Percentiles rank a stretch among this genome's conserved stretches.
phyloP scores from a whole-genome alignment of 2,888 invertebrate genomes.

The Acronicta aceris region DNA sequence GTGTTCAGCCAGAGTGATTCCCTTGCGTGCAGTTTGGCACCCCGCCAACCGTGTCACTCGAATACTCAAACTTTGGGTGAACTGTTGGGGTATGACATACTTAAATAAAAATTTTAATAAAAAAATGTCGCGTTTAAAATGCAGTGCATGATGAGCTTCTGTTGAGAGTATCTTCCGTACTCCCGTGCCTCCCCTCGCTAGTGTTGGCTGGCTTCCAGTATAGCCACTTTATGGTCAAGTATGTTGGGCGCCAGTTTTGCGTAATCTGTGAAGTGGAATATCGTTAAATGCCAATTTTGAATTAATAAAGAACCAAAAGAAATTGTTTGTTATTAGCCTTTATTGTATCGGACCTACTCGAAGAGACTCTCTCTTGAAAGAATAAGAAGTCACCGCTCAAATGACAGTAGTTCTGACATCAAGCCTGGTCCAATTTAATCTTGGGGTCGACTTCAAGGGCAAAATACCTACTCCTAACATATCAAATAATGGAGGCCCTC shows the following conservation, averaged over 20 bases:
- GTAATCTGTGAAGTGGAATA: slow-evolving; percentile 31
- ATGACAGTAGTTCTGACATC: no score
- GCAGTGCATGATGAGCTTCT: slow-evolving; percentile 36
- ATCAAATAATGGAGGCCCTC: no score
- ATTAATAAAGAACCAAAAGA: not conserved
- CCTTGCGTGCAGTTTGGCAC: slow-evolving; percentile 38
- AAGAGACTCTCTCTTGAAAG: no score
- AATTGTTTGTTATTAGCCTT: no score
- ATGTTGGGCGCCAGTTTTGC: slow-evolving; percentile 34
- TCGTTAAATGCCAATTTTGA: slow-evolving; percentile 29
- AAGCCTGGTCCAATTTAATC: no score
- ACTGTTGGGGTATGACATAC: slow-evolving; percentile 23
- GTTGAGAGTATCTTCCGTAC: slow-evolving; percentile 25
- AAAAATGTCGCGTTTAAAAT: slow-evolving; percentile 28
- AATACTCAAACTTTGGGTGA: slow-evolving; percentile 10
- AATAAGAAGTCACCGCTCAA: no score
- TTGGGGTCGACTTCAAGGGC: no score
- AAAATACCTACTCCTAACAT: no score
- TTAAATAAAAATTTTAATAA: slow-evolving; percentile 39
- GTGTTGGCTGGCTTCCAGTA: slow-evolving; percentile 36
- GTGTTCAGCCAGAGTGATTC: slow-evolving; percentile 41
- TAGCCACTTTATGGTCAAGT: slow-evolving; percentile 35
- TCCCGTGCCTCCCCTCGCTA: slow-evolving; percentile 6
- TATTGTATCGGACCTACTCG: no score
- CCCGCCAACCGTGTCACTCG: slow-evolving; percentile 30